These are phyloP conservation scores for Zapus hudsonius DNA, from an alignment of 2,113 vertebrate species.

Conservation along the genomic window DNA sequence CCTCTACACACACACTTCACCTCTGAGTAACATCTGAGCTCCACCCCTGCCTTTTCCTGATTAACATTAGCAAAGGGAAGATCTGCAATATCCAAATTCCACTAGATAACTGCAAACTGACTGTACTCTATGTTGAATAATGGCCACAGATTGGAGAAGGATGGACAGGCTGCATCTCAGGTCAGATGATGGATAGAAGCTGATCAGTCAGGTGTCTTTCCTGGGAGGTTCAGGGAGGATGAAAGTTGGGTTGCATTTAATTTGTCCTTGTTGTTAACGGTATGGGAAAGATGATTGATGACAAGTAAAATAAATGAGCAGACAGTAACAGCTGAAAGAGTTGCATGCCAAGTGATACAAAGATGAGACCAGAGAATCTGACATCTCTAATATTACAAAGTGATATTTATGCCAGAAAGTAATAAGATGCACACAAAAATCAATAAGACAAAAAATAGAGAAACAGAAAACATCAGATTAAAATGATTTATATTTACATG, in stretches of 20 bases:
- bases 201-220: not conserved
- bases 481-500: not conserved
- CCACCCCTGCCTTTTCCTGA: too few relatives aligned
- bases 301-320: conserved; percentile 23
- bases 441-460: not conserved
- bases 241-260: not conserved
- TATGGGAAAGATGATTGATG: not conserved
- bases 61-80: too few relatives aligned
- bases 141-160: not conserved
- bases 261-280: conserved; percentile 56
- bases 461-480: not conserved
- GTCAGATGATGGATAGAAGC: conserved; percentile 11
- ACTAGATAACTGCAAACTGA: too few relatives aligned
- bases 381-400: not conserved
- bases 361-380: not conserved
- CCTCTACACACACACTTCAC: too few relatives aligned
- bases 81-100: too few relatives aligned
- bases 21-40: too few relatives aligned
- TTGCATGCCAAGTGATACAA: not conserved
- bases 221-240: not conserved
- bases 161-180: not conserved
- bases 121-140: not conserved
- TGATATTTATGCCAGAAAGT: not conserved
- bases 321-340: not conserved
- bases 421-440: not conserved